Conservation (phyloP, 2,113 vertebrate genomes). For the Henicopernis longicauda region DNA sequence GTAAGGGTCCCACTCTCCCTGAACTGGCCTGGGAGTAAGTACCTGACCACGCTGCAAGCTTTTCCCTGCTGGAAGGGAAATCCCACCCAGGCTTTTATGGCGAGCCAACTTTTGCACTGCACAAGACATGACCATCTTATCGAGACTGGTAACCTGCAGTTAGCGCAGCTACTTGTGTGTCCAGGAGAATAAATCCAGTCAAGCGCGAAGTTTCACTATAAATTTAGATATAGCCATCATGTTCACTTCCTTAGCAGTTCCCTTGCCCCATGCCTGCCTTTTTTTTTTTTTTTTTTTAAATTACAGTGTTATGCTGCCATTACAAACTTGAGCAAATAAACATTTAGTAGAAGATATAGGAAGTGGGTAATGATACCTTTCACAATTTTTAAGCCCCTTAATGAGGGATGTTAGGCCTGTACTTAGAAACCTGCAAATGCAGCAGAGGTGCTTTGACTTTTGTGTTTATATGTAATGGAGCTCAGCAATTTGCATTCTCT, state of each 20-base stretch:
- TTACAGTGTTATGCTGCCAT: background rate
- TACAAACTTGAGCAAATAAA: background rate
- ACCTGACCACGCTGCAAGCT: accelerated
- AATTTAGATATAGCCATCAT: accelerated
- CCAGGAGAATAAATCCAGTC: background rate
- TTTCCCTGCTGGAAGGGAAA: background rate
- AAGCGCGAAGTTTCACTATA: background rate
- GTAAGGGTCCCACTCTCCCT: background rate
- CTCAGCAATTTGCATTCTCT: background rate
- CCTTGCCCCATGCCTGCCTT: background rate
- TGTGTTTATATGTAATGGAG: background rate
- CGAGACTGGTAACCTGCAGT: background rate
- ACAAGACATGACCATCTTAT: background rate
- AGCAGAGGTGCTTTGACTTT: background rate
- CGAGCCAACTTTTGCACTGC: accelerated
- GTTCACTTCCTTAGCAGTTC: background rate
- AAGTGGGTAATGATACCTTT: background rate
- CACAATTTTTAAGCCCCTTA: background rate
- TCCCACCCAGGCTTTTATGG: background rate
- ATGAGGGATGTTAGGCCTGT: background rate
- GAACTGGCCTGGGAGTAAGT: background rate
- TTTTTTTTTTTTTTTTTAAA: background rate
- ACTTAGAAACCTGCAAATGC: background rate
- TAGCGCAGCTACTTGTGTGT: background rate
- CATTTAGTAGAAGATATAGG: background rate